These are phyloP conservation scores for Carettochelys insculpta DNA, from an alignment of 2,113 vertebrate species.

Conservation along the genomic window DNA sequence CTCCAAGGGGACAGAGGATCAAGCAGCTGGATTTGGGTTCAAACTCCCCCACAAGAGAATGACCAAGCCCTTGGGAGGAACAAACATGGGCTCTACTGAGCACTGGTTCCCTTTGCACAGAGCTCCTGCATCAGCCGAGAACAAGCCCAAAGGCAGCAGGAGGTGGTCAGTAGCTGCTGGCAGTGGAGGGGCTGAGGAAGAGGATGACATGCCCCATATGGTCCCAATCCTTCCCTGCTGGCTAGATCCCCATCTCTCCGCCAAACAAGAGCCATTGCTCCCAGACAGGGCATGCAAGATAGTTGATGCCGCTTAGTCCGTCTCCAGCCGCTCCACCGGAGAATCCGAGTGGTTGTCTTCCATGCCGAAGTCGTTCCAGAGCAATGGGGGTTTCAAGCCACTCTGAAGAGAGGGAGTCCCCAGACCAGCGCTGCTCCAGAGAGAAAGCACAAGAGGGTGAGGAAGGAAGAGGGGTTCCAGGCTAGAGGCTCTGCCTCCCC, in stretches of 20 bases:
- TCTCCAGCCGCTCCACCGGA: rapidly evolving
- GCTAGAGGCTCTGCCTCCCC: background rate
- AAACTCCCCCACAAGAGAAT: background rate
- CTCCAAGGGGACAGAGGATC: background rate
- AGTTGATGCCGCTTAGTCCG: background rate
- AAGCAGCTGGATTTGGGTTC: background rate
- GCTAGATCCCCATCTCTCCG: background rate
- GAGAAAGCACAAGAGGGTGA: background rate
- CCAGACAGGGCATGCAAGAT: background rate
- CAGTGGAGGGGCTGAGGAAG: background rate
- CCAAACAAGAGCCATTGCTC: background rate
- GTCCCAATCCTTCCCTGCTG: background rate
- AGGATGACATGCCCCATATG: rapidly evolving
- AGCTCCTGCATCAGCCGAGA: background rate
- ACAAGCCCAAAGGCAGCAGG: background rate
- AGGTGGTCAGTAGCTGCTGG: background rate
- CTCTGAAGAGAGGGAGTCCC: background rate
- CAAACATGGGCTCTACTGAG: background rate
- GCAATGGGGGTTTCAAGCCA: background rate
- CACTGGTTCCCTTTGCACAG: background rate
- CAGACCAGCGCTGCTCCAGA: background rate
- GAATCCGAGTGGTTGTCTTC: background rate
- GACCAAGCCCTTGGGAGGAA: background rate
- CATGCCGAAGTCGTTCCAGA: conserved; percentile 39
- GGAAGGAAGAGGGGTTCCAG: background rate